Evolutionary conservation across 2,888 invertebrate genomes (phyloP).

Genomic region (Drosophila nr. perissopoda): DNA sequence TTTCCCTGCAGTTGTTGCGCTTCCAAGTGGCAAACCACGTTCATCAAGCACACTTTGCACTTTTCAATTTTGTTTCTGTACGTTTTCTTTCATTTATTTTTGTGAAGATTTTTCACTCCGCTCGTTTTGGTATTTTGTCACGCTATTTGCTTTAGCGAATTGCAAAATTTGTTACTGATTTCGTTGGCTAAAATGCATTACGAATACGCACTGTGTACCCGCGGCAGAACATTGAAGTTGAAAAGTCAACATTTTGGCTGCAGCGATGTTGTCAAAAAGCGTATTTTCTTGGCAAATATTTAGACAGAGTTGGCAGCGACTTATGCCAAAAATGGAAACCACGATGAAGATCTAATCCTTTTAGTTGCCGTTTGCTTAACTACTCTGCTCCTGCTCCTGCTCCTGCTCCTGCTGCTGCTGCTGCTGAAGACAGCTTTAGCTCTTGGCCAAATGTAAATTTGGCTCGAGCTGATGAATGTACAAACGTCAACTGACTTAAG

Average conservation of each 20-base stretch:
- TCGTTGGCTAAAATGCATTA: slow-evolving; percentile 55
- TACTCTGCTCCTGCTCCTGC: background rate
- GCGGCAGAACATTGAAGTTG: slow-evolving; percentile 34
- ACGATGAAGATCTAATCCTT: slow-evolving; percentile 64
- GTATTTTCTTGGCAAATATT: slow-evolving; percentile 70
- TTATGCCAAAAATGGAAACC: slow-evolving; percentile 19
- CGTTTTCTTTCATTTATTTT: background rate
- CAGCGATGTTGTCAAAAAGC: slow-evolving; percentile 24
- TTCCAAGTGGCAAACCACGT: slow-evolving; percentile 54
- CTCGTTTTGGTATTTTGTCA: slow-evolving; percentile 23
- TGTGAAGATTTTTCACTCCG: background rate
- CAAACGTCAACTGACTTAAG: slow-evolving; percentile 19
- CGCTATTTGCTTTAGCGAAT: slow-evolving; percentile 28
- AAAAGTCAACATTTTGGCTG: slow-evolving; percentile 46
- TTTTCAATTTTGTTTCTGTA: slow-evolving; percentile 23
- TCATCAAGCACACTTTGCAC: slow-evolving; percentile 56
- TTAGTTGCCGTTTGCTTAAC: slow-evolving; percentile 52
- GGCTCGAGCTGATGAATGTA: slow-evolving; percentile 38
- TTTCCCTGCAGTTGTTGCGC: background rate
- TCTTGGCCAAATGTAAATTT: slow-evolving; percentile 61
- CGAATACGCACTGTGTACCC: slow-evolving; percentile 58
- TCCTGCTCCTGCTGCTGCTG: background rate
- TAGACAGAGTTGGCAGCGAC: slow-evolving; percentile 36
- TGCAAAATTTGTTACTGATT: slow-evolving; percentile 48
- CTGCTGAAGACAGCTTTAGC: slow-evolving; percentile 12